phyloP scores from a whole-genome alignment of 2,113 vertebrate species.

The Chaenocephalus aceratus region DNA sequence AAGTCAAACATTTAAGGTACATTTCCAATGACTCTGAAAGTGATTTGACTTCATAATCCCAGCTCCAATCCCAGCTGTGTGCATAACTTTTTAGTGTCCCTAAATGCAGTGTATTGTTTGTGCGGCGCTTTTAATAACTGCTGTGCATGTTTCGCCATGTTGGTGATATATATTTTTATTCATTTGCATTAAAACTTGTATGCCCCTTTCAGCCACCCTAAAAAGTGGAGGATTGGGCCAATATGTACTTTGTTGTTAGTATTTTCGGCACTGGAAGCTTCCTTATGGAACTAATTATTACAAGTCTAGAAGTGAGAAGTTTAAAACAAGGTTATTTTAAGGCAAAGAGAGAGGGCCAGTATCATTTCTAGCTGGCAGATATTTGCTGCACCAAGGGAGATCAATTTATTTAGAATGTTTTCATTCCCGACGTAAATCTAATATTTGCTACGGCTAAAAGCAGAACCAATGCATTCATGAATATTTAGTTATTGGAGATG shows the following conservation, averaged over 20 bases:
- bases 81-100: too few species aligned
- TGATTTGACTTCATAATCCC: too few species aligned
- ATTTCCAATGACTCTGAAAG: too few species aligned
- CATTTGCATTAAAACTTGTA: too few species aligned
- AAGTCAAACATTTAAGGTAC: too few species aligned
- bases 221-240: too few species aligned
- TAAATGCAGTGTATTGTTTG: too few species aligned
- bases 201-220: too few species aligned
- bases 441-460: conserved; percentile 31
- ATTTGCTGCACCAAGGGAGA: conserved; percentile 29
- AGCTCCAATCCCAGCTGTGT: too few species aligned
- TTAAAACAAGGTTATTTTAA: conserved; percentile 25
- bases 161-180: too few species aligned
- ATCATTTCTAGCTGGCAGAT: conserved; percentile 33
- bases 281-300: conserved; percentile 12
- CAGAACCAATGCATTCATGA: conserved; percentile 40
- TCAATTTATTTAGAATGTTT: conserved; percentile 58
- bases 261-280: neutral
- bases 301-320: conserved; percentile 1
- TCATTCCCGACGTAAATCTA: conserved; percentile 15
- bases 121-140: too few species aligned
- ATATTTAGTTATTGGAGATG: conserved; percentile 42
- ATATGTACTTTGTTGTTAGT: conserved; percentile 2
- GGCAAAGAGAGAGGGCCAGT: conserved; percentile 15
- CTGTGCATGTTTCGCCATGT: too few species aligned